Conservation (phyloP, 2,888 invertebrate genomes). For the Orthosia gothica region DNA sequence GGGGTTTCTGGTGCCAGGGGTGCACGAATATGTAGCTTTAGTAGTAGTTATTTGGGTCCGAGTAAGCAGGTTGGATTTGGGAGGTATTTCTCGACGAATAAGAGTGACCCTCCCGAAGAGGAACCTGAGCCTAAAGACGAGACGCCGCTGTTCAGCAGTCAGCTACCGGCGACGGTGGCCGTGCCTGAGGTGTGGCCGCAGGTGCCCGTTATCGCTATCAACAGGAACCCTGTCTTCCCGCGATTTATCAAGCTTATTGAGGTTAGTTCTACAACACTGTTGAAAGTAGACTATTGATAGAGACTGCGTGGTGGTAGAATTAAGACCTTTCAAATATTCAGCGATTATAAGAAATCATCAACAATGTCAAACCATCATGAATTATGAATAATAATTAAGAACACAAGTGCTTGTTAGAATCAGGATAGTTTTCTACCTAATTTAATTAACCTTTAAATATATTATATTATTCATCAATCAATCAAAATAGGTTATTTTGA, state of each 20-base stretch:
- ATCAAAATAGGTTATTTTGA: too few relatives aligned
- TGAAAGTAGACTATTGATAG: neutral
- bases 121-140: conserved; percentile 84
- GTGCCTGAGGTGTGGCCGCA: conserved; percentile 99
- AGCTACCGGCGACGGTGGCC: conserved; percentile 96
- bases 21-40: conserved; percentile 75
- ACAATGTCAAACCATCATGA: too few relatives aligned
- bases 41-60: conserved; percentile 64
- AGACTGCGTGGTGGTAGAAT: neutral
- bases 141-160: conserved; percentile 88
- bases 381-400: too few relatives aligned
- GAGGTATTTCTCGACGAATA: conserved; percentile 83
- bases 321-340: neutral
- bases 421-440: neutral
- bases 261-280: conserved; percentile 85
- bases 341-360: too few relatives aligned
- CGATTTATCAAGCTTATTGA: conserved; percentile 99
- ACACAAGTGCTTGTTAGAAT: neutral
- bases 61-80: conserved; percentile 66
- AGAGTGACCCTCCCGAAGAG: conserved; percentile 85
- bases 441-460: too few relatives aligned
- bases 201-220: conserved; percentile 98
- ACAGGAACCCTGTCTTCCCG: conserved; percentile 99
- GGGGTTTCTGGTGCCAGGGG: conserved; percentile 64
- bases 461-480: too few relatives aligned